Evolutionary conservation across 1,140 invertebrate genomes (phyloP).

Genomic region (Megathymus violae): DNA sequence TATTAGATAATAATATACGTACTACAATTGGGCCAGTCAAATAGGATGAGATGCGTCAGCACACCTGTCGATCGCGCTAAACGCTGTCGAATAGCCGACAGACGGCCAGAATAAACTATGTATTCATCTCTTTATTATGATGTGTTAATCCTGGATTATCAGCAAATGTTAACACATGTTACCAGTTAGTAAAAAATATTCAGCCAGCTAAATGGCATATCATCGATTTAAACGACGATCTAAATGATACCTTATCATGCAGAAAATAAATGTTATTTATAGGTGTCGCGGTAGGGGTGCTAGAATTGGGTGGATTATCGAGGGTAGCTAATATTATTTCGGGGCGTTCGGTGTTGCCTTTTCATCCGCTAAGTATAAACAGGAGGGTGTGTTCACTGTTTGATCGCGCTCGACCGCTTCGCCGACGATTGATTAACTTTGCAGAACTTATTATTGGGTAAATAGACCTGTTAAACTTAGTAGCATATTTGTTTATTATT

Average conservation of each 20-base stretch:
- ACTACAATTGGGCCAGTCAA: conserved; percentile 46
- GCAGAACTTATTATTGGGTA: conserved; percentile 57
- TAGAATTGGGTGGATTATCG: conserved; percentile 71
- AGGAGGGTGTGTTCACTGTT: conserved; percentile 77
- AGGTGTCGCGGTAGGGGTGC: conserved; percentile 36
- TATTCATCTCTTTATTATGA: conserved; percentile 83
- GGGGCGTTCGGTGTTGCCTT: conserved; percentile 81
- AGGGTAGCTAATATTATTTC: conserved; percentile 82
- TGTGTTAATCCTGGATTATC: conserved; percentile 82
- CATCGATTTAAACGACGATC: conserved; percentile 22
- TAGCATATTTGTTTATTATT: too few species aligned
- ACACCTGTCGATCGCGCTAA: conserved; percentile 71
- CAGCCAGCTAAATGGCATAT: conserved; percentile 45
- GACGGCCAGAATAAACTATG: conserved; percentile 77
- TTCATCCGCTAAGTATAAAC: conserved; percentile 83
- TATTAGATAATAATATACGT: neutral
- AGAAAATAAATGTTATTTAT: conserved; percentile 48
- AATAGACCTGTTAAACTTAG: conserved; percentile 47
- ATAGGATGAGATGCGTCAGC: conserved; percentile 63
- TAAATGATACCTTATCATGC: conserved; percentile 43
- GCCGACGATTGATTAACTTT: conserved; percentile 76
- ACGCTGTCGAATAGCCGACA: conserved; percentile 71
- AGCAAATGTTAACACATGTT: conserved; percentile 84
- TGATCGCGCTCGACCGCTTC: conserved; percentile 70
- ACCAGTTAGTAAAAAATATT: conserved; percentile 79